Evolutionary conservation across 2,888 invertebrate species (phyloP).

Genomic region (Candidula unifasciata): DNA sequence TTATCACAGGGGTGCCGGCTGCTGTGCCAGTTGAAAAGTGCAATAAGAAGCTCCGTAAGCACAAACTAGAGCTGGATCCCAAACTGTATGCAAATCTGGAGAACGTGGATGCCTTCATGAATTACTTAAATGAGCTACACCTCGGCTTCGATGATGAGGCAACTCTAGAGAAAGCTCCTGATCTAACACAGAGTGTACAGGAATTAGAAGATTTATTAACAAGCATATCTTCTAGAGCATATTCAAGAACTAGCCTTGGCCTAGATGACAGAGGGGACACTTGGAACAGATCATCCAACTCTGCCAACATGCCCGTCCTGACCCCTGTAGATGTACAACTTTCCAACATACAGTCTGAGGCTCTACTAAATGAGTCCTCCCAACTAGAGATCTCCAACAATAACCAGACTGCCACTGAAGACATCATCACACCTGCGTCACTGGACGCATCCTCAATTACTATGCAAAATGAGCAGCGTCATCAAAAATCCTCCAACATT

Average conservation of each 20-base stretch:
- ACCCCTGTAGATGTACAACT: neutral
- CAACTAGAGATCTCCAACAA: neutral
- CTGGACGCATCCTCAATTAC: neutral
- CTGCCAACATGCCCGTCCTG: neutral
- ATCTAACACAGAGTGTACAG: constrained; percentile 63
- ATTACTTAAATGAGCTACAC: constrained; percentile 65
- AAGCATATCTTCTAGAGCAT: neutral
- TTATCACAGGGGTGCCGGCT: neutral
- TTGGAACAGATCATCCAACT: neutral
- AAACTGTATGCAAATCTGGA: constrained; percentile 54
- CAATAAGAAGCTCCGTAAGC: neutral
- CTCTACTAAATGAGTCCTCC: neutral
- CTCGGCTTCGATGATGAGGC: constrained; percentile 64
- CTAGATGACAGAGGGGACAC: neutral
- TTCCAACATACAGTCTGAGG: constrained; percentile 28
- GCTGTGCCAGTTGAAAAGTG: neutral
- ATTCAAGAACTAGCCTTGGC: neutral
- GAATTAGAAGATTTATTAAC: constrained; percentile 55
- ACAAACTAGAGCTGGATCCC: constrained; percentile 10
- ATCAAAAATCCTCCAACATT: constrained; percentile 17
- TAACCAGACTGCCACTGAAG: constrained; percentile 14
- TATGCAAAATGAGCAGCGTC: constrained; percentile 14
- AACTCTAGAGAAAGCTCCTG: constrained; percentile 6
- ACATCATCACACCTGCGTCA: neutral
- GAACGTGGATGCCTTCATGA: constrained; percentile 67